A percentile compares a stretch with the other conserved stretches of the same genome.
Evolutionary conservation across 2,888 invertebrate species (phyloP).

Genomic region (Ctenicera cuprea): DNA sequence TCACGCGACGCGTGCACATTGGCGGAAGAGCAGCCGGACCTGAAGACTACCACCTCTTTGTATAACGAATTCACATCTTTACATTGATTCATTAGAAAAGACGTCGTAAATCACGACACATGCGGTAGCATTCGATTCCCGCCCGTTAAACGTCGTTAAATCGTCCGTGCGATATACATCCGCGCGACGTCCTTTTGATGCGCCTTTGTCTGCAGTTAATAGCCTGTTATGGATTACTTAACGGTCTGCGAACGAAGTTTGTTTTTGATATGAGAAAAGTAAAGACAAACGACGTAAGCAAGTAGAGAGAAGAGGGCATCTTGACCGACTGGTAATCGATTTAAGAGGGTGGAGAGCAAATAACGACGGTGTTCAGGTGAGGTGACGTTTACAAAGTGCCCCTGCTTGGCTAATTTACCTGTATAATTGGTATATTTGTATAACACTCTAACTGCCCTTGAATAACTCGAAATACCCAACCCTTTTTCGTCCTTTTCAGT

Average conservation of each 20-base stretch:
- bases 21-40: conserved; percentile 26
- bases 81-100: conserved; percentile 38
- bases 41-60: conserved; percentile 5
- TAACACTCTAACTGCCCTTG: conserved; percentile 16
- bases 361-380: conserved; percentile 11
- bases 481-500: no score
- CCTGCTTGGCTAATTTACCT: conserved; percentile 30
- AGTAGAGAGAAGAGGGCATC: neutral
- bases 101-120: conserved; percentile 26
- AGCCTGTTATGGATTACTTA: conserved; percentile 48
- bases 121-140: conserved; percentile 12
- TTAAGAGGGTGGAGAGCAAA: neutral
- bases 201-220: conserved; percentile 47
- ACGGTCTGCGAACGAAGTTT: conserved; percentile 37
- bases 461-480: conserved; percentile 1
- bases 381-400: conserved; percentile 31
- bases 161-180: conserved; percentile 30
- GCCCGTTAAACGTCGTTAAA: conserved; percentile 24
- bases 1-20: conserved; percentile 35
- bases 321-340: conserved; percentile 38
- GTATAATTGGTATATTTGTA: conserved; percentile 44
- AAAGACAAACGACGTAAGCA: conserved; percentile 41
- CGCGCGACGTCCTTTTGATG: conserved; percentile 22
- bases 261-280: conserved; percentile 40
- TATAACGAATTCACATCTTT: conserved; percentile 20